phyloP scores from a whole-genome alignment of 2,888 invertebrate genomes.

The Cantharis nigra region DNA sequence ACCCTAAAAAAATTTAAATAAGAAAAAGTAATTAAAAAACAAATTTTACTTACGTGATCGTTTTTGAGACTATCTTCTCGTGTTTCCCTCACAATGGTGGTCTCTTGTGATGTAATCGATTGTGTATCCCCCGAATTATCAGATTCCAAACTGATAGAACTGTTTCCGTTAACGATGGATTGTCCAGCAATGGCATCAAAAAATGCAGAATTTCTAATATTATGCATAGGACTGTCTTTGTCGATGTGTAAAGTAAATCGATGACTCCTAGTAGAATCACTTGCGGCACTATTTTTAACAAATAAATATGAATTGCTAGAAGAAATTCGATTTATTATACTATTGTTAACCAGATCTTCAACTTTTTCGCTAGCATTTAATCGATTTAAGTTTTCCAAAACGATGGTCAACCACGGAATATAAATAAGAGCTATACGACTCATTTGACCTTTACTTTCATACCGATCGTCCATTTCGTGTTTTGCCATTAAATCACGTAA shows the following conservation, averaged over 20 bases:
- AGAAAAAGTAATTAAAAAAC: neutral
- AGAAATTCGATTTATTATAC: constrained; percentile 59
- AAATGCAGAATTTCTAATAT: constrained; percentile 75
- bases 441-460: constrained; percentile 73
- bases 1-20: constrained; percentile 4
- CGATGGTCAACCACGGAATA: constrained; percentile 87
- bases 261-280: constrained; percentile 62
- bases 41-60: constrained; percentile 39
- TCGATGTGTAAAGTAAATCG: constrained; percentile 76
- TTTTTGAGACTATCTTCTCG: constrained; percentile 47
- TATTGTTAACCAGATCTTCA: constrained; percentile 51
- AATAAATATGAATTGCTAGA: constrained; percentile 64
- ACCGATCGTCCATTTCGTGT: constrained; percentile 89
- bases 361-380: constrained; percentile 60
- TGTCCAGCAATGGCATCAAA: constrained; percentile 75
- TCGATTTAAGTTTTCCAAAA: constrained; percentile 85
- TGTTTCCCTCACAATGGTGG: constrained; percentile 60
- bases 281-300: constrained; percentile 57
- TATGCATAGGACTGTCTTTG: constrained; percentile 72
- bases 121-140: constrained; percentile 67
- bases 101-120: constrained; percentile 64
- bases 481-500: constrained; percentile 89
- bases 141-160: constrained; percentile 79
- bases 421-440: constrained; percentile 88
- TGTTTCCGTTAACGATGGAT: constrained; percentile 71